Evolutionary conservation across 1,140 invertebrate genomes (phyloP).

Genomic region (Hylyphantes graminicola): DNA sequence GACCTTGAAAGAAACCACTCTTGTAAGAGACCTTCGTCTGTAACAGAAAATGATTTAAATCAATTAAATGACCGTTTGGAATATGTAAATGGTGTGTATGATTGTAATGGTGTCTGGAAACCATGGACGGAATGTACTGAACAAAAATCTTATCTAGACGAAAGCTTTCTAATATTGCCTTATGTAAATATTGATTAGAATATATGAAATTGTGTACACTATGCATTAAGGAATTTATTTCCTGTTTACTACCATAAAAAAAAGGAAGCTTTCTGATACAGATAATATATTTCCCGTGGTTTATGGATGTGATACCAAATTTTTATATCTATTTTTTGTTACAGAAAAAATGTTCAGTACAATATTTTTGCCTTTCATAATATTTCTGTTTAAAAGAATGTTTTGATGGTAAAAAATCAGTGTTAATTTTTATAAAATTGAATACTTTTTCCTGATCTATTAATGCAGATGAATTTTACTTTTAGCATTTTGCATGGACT

Average conservation of each 20-base stretch:
- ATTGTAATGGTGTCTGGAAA: slow-evolving; percentile 75
- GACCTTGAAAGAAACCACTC: slow-evolving; percentile 66
- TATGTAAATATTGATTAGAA: slow-evolving; percentile 88
- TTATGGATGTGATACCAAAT: slow-evolving; percentile 47
- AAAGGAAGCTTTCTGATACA: slow-evolving; percentile 38
- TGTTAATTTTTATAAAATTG: no score
- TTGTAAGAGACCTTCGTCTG: slow-evolving; percentile 66
- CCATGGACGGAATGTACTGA: slow-evolving; percentile 85
- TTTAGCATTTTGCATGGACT: no score
- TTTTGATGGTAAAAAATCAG: no score
- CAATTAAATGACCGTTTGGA: slow-evolving; percentile 67
- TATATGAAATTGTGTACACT: slow-evolving; percentile 46
- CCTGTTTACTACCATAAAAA: slow-evolving; percentile 30
- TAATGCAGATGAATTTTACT: no score
- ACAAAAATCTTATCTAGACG: slow-evolving; percentile 76
- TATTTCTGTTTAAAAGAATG: no score
- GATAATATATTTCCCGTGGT: slow-evolving; percentile 32
- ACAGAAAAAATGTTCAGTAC: neutral
- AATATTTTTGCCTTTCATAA: no score
- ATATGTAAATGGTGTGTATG: slow-evolving; percentile 76
- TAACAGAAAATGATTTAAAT: slow-evolving; percentile 64
- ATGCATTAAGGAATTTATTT: slow-evolving; percentile 39
- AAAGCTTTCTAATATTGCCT: slow-evolving; percentile 86
- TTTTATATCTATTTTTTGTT: slow-evolving; percentile 55
- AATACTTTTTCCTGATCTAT: no score